Percentiles rank a stretch among this genome's conserved stretches.
phyloP scores from a whole-genome alignment of 2,888 invertebrate species.

The Drosophila mimica region DNA sequence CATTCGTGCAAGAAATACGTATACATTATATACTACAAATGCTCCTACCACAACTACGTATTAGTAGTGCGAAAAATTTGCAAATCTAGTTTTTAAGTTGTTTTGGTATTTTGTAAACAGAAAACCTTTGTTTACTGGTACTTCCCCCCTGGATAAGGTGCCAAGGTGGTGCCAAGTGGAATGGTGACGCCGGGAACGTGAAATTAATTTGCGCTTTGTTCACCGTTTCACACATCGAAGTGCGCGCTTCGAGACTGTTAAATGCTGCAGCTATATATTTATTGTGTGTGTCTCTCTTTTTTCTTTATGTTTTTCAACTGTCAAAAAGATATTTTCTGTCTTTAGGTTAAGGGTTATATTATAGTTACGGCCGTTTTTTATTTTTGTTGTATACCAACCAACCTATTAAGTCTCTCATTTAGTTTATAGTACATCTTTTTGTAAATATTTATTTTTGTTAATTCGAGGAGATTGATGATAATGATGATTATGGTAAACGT shows the following conservation, averaged over 20 bases:
- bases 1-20: conserved; percentile 56
- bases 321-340: conserved; percentile 36
- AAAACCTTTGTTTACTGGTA: conserved; percentile 57
- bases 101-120: conserved; percentile 63
- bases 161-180: conserved; percentile 75
- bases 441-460: conserved; percentile 81
- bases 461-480: conserved; percentile 48
- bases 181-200: conserved; percentile 29
- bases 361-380: conserved; percentile 35
- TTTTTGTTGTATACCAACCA: conserved; percentile 37
- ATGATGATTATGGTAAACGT: conserved; percentile 75
- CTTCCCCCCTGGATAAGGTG: conserved; percentile 51
- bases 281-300: conserved; percentile 33
- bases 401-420: conserved; percentile 55
- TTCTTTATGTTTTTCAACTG: conserved; percentile 2
- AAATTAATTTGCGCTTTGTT: conserved; percentile 41
- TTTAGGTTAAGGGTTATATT: conserved; percentile 48
- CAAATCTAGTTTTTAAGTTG: conserved; percentile 68
- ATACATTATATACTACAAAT: conserved; percentile 38
- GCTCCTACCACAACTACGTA: conserved; percentile 23
- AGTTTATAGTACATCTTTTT: conserved; percentile 62
- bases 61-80: conserved; percentile 57
- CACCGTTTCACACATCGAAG: conserved; percentile 64
- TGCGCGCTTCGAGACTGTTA: conserved; percentile 62
- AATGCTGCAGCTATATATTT: conserved; percentile 71